Base-by-base conservation (phyloP, 2,888 invertebrate genomes). In the Anaspis maculata region DNA sequence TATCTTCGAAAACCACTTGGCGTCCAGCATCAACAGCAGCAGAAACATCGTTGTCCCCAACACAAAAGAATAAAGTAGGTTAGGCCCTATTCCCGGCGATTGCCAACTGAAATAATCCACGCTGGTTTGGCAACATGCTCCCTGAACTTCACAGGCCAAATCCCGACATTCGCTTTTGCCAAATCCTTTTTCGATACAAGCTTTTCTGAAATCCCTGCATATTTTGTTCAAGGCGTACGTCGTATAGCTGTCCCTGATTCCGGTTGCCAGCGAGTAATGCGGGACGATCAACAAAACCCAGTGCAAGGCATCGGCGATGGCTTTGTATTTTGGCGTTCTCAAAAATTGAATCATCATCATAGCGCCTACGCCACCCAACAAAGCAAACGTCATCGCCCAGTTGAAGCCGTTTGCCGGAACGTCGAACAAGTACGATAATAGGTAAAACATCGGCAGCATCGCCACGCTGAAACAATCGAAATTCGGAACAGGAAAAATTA, bases 351-450 rank as follows among this genome's bases (percentile, higher is more conserved):
- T 76, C 5, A 83, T 74, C 48, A 86, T 69, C 33, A 82, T 71
- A 2, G 79, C 75, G 28, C 82, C 80, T 57, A 79, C 71, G 39
- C 88, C 88, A 37, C 80, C 70, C 34, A 88, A 69, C 7, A 83
- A 1, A 82, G 69, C 84, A 22, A 83, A 62, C 49, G 87, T 75
- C 22, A 79, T 78, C 51, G 83, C 69, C 46, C 79, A 71, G 0
- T 83, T 79, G 57, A 81, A 86, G 6, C 87, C 88, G 1, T 80
- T 72, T 0, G 88, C 76, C 1, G 88, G 82, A 5, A 80, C 74
- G 3, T 68, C 68, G 57, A 87, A 87, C 10, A 75, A 39, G 51
- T 76, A 75, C 1, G 86, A 80, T 24, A 74, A 59, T 4, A 85
- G 48, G 56, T 87, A 89, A 43, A 76, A 76, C 16, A 84, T 64